phyloP scores from a whole-genome alignment of 2,888 invertebrate species.

The Thymelicus sylvestris region DNA sequence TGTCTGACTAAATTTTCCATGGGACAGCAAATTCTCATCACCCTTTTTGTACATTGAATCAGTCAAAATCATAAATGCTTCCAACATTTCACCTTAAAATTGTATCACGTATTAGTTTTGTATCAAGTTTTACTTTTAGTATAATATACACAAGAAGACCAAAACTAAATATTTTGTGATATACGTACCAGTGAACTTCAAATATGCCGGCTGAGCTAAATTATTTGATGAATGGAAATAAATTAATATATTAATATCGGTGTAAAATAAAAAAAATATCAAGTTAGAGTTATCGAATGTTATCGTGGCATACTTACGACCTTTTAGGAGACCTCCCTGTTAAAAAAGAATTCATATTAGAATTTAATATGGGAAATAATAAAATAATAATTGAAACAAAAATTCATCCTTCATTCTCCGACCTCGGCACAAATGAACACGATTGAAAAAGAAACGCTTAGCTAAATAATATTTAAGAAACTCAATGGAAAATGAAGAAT shows the following conservation, averaged over 20 bases:
- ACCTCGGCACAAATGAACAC: constrained; percentile 72
- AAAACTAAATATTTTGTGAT: background rate
- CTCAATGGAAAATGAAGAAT: constrained; percentile 68
- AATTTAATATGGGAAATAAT: background rate
- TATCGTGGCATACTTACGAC: constrained; percentile 45
- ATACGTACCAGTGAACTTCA: constrained; percentile 62
- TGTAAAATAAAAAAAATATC: background rate
- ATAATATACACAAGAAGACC: no score
- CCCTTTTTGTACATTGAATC: constrained; percentile 65
- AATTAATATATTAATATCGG: constrained; percentile 36
- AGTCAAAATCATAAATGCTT: constrained; percentile 64
- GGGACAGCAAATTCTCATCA: constrained; percentile 51
- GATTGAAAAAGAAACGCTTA: constrained; percentile 40
- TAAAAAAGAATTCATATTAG: constrained; percentile 44
- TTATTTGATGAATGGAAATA: constrained; percentile 37
- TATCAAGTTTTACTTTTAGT: no score
- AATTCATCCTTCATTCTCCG: constrained; percentile 73
- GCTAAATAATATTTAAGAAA: constrained; percentile 22
- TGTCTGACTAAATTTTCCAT: constrained; percentile 64
- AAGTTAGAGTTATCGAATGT: background rate
- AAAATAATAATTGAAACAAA: background rate
- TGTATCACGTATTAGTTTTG: background rate
- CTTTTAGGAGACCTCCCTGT: constrained; percentile 58
- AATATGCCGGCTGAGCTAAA: constrained; percentile 61
- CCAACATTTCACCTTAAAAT: constrained; percentile 62